A percentile compares a stretch with the other conserved stretches of the same genome.
Conservation (phyloP, 2,888 invertebrate genomes). For the Oscheius myriophilus region DNA sequence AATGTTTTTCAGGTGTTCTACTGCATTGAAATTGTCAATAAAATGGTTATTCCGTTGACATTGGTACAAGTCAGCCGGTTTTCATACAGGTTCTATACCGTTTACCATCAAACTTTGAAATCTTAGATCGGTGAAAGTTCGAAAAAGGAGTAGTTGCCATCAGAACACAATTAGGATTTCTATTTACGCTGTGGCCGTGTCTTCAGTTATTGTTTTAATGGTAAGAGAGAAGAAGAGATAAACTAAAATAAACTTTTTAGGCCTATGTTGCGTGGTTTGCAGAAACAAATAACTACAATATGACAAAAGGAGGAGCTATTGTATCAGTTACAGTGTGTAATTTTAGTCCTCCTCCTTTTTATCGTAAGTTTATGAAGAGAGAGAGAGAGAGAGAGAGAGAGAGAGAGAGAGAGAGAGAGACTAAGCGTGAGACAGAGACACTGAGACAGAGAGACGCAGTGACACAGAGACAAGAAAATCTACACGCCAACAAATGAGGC, state of each 20-base stretch:
- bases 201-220: too few relatives aligned
- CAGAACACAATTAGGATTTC: too few relatives aligned
- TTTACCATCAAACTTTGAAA: not conserved
- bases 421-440: not conserved
- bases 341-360: conserved; percentile 37
- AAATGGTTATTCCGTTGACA: conserved; percentile 49
- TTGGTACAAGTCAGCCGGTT: conserved; percentile 50
- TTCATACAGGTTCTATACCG: conserved; percentile 46
- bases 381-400: not conserved
- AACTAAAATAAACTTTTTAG: not conserved
- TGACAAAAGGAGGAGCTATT: not conserved
- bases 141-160: too few relatives aligned
- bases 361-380: conserved; percentile 28
- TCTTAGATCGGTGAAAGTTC: not conserved
- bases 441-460: too few relatives aligned
- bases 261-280: not conserved
- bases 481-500: too few relatives aligned
- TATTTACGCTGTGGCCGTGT: too few relatives aligned
- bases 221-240: not conserved
- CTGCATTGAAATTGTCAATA: conserved; percentile 51
- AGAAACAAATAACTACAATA: not conserved
- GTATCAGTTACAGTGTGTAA: conserved; percentile 31
- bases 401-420: not conserved
- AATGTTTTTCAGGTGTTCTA: conserved; percentile 19
- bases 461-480: too few relatives aligned